Percentiles rank a stretch among this genome's conserved stretches.
Evolutionary conservation across 2,888 invertebrate species (phyloP).

Genomic region (Fragum whitleyi): DNA sequence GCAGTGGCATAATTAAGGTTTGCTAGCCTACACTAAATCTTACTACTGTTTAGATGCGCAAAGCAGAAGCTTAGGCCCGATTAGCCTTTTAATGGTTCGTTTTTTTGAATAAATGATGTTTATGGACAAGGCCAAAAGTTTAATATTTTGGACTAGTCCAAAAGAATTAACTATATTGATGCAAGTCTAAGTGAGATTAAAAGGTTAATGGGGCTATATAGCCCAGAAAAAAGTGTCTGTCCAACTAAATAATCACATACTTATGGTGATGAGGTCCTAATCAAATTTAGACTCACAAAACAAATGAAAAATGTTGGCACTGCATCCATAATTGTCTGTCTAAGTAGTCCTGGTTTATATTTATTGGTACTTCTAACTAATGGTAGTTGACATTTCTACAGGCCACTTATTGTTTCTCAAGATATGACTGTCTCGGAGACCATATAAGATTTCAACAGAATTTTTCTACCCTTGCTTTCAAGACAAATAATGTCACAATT

Average conservation of each 20-base stretch:
- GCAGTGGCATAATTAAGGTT: too few species aligned
- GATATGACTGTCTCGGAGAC: not conserved
- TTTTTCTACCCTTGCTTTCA: not conserved
- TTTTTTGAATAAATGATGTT: too few species aligned
- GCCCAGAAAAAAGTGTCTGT: not conserved
- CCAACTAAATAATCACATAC: constrained; percentile 17
- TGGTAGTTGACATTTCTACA: constrained; percentile 13
- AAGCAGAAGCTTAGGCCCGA: too few species aligned
- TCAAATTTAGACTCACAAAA: constrained; percentile 24
- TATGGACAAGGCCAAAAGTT: too few species aligned
- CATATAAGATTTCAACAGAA: constrained; percentile 10
- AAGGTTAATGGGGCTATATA: not conserved
- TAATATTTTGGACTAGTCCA: too few species aligned
- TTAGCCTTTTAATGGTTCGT: too few species aligned
- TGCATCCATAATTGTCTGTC: constrained; percentile 17
- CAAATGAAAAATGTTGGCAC: constrained; percentile 31
- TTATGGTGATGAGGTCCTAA: constrained; percentile 29
- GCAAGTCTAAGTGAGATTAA: not conserved
- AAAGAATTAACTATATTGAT: too few species aligned
- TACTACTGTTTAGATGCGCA: too few species aligned
- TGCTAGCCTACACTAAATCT: too few species aligned
- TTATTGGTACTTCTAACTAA: constrained; percentile 8
- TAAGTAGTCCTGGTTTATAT: constrained; percentile 14
- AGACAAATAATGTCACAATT: too few species aligned
- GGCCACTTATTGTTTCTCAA: constrained; percentile 16